Conservation (phyloP, 1,140 invertebrate species). For the fruit fly (Drosophila melanogaster) region Release_6_plus_ISO1_MT NT_037436.4:14886001-14886500, state of each 20-base stretch:
- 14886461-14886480: conserved; percentile 13
- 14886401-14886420: conserved; percentile 38
- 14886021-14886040: conserved; percentile 29
- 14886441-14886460: conserved; percentile 23
- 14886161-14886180: too few species aligned
- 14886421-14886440: conserved; percentile 8
- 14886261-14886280: too few species aligned
- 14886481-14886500: conserved; percentile 46
- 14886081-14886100: neutral
- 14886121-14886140: conserved; percentile 3
- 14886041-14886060: conserved; percentile 16
- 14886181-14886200: too few species aligned
- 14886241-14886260: too few species aligned
- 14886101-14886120: neutral
- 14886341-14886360: conserved; percentile 1
- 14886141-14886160: neutral
- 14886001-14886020: conserved; percentile 44
- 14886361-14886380: conserved; percentile 6
- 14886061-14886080: conserved; percentile 6
- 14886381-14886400: conserved; percentile 30
- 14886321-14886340: conserved; percentile 4
- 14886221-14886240: too few species aligned
- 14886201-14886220: too few species aligned
- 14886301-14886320: neutral
- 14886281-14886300: neutral